These are phyloP conservation scores for Leptobrachium leishanense DNA, from an alignment of 2,113 vertebrate species.

Conservation along the genomic window DNA sequence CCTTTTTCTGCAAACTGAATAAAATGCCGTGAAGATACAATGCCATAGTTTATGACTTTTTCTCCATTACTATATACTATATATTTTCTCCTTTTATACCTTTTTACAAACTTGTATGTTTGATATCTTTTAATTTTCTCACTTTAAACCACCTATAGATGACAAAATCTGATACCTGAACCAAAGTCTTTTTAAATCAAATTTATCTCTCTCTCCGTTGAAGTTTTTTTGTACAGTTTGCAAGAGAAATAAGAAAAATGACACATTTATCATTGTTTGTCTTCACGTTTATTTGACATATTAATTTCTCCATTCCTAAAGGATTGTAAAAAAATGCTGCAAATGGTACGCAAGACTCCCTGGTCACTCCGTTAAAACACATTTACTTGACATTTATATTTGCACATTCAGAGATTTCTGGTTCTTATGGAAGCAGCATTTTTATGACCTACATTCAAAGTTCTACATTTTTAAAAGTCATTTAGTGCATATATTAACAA, in stretches of 20 bases:
- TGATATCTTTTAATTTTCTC: no score
- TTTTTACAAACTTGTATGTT: no score
- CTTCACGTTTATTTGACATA: not conserved
- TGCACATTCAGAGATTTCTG: not conserved
- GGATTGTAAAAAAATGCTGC: not conserved
- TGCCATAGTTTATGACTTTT: no score
- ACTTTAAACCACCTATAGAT: no score
- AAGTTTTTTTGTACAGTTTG: not conserved
- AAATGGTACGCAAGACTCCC: not conserved
- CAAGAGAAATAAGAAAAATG: not conserved
- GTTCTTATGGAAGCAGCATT: not conserved
- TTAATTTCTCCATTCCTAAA: not conserved
- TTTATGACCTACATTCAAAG: not conserved
- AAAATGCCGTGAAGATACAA: no score
- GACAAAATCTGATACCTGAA: no score
- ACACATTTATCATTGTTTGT: not conserved
- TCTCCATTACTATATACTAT: no score
- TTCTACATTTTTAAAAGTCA: not conserved
- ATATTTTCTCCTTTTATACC: no score
- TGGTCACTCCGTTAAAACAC: not conserved
- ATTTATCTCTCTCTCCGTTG: not conserved
- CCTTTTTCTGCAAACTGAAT: no score
- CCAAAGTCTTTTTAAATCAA: not conserved
- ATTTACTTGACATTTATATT: slow-evolving; percentile 2
- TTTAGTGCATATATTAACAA: not conserved